phyloP scores from a whole-genome alignment of 2,113 vertebrate genomes.

The Genyomyrus donnyi region DNA sequence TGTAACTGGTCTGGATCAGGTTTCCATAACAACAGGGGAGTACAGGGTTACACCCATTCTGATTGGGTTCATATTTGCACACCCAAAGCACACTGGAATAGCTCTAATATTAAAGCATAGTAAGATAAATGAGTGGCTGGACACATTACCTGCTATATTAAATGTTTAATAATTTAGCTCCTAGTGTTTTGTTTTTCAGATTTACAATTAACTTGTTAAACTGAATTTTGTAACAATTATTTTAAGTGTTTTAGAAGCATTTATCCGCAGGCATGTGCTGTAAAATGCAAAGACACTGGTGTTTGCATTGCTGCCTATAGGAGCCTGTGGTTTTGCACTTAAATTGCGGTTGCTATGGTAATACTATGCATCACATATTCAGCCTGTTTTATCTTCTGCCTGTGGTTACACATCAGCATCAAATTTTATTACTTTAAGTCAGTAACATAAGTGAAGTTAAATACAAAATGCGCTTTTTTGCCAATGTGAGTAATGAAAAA shows the following conservation, averaged over 20 bases:
- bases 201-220: neutral
- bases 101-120: neutral
- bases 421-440: neutral
- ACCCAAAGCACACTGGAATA: neutral
- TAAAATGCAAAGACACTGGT: neutral
- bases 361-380: neutral
- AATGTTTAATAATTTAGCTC: neutral
- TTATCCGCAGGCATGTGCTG: neutral
- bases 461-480: neutral
- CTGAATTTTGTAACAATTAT: neutral
- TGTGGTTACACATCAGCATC: neutral
- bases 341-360: neutral
- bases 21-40: constrained; percentile 10
- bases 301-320: neutral
- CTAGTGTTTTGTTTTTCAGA: neutral
- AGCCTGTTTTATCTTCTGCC: neutral
- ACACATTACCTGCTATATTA: neutral
- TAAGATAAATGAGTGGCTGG: neutral
- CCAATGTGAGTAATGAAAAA: neutral
- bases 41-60: constrained; percentile 6
- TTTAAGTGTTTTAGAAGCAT: neutral
- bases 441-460: neutral
- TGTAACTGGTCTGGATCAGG: constrained; percentile 4
- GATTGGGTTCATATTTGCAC: neutral
- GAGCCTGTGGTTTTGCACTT: neutral